These are phyloP conservation scores for Pyrrhosoma nymphula DNA, from an alignment of 2,888 invertebrate species.

Conservation along the genomic window DNA sequence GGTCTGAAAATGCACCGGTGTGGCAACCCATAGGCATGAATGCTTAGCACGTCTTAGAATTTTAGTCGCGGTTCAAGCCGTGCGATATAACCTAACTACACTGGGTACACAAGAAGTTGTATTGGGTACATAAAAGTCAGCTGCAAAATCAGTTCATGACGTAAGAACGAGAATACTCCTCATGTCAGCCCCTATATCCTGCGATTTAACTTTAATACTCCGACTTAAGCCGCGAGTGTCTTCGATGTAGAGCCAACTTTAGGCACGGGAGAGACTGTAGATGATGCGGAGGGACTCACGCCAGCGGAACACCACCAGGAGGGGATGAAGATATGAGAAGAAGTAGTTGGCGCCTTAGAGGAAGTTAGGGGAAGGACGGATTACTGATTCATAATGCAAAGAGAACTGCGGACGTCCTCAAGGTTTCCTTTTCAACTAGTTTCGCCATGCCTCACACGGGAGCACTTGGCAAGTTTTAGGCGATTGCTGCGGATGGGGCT, in stretches of 20 bases:
- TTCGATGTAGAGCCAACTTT: background rate
- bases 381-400: constrained; percentile 57
- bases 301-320: background rate
- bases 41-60: no score
- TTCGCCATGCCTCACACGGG: constrained; percentile 44
- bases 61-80: no score
- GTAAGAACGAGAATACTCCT: no score
- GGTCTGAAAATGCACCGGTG: no score
- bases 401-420: constrained; percentile 49
- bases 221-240: background rate
- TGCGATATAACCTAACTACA: no score
- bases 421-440: constrained; percentile 59
- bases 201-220: no score
- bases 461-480: constrained; percentile 27
- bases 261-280: background rate
- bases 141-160: no score
- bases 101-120: no score
- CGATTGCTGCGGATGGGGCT: constrained; percentile 20
- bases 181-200: no score
- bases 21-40: no score
- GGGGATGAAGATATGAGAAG: background rate
- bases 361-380: constrained; percentile 20
- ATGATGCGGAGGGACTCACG: background rate
- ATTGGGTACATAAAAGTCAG: no score
- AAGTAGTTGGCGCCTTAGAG: background rate